These are phyloP conservation scores for Zophobas morio DNA, from an alignment of 1,140 invertebrate genomes.

Conservation along the genomic window DNA sequence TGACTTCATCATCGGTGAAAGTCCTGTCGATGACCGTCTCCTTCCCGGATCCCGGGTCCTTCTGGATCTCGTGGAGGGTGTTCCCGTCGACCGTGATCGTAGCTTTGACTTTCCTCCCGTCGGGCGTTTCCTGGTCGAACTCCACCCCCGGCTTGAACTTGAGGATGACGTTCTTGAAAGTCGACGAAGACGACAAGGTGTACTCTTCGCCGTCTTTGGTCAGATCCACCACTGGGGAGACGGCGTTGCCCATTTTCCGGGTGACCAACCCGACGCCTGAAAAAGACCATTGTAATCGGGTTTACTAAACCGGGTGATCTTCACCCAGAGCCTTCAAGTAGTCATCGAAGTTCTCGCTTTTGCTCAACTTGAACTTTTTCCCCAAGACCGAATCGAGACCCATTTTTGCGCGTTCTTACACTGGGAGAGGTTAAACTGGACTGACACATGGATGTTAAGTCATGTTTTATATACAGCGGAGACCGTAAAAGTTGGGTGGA, in stretches of 20 bases:
- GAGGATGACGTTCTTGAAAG: conserved; percentile 86
- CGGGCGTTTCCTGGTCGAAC: conserved; percentile 89
- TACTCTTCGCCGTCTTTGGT: conserved; percentile 77
- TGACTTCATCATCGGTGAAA: conserved; percentile 80
- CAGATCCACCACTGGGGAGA: conserved; percentile 83
- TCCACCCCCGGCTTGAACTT: conserved; percentile 87
- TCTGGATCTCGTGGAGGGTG: conserved; percentile 80
- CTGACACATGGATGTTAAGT: not conserved
- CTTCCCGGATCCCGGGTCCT: conserved; percentile 75
- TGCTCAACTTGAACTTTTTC: conserved; percentile 82
- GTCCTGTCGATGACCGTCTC: conserved; percentile 77
- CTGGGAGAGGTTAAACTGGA: not conserved
- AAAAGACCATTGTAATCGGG: not conserved
- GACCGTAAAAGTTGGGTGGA: too few relatives aligned
- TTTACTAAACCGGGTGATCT: conserved; percentile 60
- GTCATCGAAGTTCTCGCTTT: conserved; percentile 87
- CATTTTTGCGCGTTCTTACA: conserved; percentile 63
- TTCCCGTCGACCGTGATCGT: conserved; percentile 77
- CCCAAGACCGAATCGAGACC: conserved; percentile 68
- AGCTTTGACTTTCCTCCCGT: conserved; percentile 87
- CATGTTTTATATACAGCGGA: not conserved
- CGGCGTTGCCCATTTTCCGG: conserved; percentile 81
- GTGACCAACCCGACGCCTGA: conserved; percentile 83
- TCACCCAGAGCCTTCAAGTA: conserved; percentile 88
- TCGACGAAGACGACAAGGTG: conserved; percentile 83